A percentile compares a stretch with the other conserved stretches of the same genome.
phyloP scores from a whole-genome alignment of 2,113 vertebrate species.

The Macquaria ambigua region DNA sequence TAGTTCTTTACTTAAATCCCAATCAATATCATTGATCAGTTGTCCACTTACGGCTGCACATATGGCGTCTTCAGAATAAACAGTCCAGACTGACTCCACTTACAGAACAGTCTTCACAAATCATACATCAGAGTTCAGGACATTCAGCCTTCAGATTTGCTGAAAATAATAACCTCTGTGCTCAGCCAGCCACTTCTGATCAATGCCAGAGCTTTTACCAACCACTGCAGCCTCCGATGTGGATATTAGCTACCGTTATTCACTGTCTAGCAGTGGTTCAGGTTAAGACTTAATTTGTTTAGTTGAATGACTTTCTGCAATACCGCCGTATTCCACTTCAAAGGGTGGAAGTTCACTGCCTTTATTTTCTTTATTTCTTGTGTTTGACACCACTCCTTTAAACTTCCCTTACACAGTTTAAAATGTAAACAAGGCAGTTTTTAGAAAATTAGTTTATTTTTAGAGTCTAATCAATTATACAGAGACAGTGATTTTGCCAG shows the following conservation, averaged over 20 bases:
- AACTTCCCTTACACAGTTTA: background rate
- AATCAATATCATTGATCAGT: conserved; percentile 40
- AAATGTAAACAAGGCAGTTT: background rate
- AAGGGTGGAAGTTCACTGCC: background rate
- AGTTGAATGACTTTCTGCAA: background rate
- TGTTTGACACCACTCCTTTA: background rate
- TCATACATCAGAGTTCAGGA: conserved; percentile 15
- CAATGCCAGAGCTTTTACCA: conserved; percentile 45
- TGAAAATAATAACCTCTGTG: conserved; percentile 19
- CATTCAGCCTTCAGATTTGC: conserved; percentile 6
- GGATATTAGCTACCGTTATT: background rate
- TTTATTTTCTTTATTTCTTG: background rate
- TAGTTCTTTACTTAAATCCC: background rate
- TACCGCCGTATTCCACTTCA: background rate
- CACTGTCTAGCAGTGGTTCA: background rate
- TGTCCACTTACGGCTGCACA: conserved; percentile 21
- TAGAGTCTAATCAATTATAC: conserved; percentile 10
- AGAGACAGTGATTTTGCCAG: background rate
- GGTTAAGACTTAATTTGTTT: background rate
- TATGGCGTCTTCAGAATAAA: background rate
- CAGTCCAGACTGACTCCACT: conserved; percentile 6
- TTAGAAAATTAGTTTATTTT: conserved; percentile 14
- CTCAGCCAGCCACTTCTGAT: conserved; percentile 26
- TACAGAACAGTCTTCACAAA: conserved; percentile 1
- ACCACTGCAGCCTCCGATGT: conserved; percentile 1